Evolutionary conservation across 2,888 invertebrate genomes (phyloP), one percentile per base, ranked within the genome.

Genomic region (Acrobasis repandana): DNA sequence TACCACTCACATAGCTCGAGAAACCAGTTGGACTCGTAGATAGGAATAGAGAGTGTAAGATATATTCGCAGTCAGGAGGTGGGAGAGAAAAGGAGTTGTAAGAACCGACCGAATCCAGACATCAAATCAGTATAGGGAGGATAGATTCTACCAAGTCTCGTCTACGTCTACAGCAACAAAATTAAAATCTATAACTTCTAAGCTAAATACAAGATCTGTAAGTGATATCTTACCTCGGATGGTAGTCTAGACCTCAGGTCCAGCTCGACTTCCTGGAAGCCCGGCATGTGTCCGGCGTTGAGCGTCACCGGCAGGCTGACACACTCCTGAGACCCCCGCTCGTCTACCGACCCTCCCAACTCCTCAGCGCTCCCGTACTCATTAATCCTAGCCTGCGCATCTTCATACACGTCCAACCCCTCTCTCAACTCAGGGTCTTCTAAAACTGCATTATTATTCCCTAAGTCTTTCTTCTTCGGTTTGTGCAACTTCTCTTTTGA

Each of bases 401-500:
- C 90, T 70, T 87, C 90, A 63, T 81, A 89, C 64, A 65, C 74
- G 68, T 83, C 90, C 70, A 82, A 74, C 63, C 82, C 77, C 75
- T 90, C 85, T 54, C 86, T 79, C 62, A 88, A 66, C 69, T 90
- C 91, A 1, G 89, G 87, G 83, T 94, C 86, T 85, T 93, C 87
- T 69, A 90, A 77, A 68, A 87, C 90, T 60, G 87, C 92, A 84
- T 91, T 92, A 63, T 91, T 93, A 72, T 91, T 92, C 48, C 86
- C 87, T 65, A 92, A 75, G 65, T 93, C 92, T 64, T 84, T 86
- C 78, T 89, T 87, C 75, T 92, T 90, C 34, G 89, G 80, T 73
- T 92, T 92, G 66, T 93, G 86, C 18, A 93, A 81, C 75, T 93
- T 93, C 75, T 93, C 93, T 65, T 93, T 92, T 0, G 92, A 92